Evolutionary conservation across 2,888 invertebrate species (phyloP).

Genomic region (Macrostomum cliftonense): DNA sequence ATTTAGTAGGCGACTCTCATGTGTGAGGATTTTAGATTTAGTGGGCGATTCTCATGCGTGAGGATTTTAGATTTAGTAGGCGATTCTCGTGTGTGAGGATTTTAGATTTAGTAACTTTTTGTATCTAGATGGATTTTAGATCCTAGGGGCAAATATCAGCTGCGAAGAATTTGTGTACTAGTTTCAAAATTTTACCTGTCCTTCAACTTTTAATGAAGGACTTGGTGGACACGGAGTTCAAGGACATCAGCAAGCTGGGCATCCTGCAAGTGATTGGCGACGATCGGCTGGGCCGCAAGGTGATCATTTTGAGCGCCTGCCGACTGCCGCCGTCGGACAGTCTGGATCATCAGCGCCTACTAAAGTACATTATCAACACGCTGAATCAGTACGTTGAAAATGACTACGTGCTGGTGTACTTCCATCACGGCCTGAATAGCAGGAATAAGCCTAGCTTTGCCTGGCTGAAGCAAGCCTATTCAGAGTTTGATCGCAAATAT

Average conservation of each 20-base stretch:
- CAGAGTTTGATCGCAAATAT: slow-evolving; percentile 77
- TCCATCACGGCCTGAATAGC: slow-evolving; percentile 83
- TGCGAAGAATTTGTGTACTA: too few species aligned
- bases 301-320: slow-evolving; percentile 88
- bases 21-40: too few species aligned
- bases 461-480: slow-evolving; percentile 91
- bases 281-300: slow-evolving; percentile 66
- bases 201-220: too few species aligned
- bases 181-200: too few species aligned
- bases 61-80: too few species aligned
- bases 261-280: slow-evolving; percentile 65
- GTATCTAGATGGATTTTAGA: too few species aligned
- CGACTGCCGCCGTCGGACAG: slow-evolving; percentile 60
- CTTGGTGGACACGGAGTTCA: slow-evolving; percentile 40
- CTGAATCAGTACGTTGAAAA: slow-evolving; percentile 91
- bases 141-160: too few species aligned
- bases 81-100: too few species aligned
- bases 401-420: slow-evolving; percentile 92
- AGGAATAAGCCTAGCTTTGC: slow-evolving; percentile 83
- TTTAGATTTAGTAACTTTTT: too few species aligned
- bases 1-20: too few species aligned
- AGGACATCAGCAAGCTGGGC: slow-evolving; percentile 53
- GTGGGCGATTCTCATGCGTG: too few species aligned
- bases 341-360: slow-evolving; percentile 52
- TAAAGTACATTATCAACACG: slow-evolving; percentile 72